These are phyloP conservation scores for Agelastica alni DNA, from an alignment of 2,888 invertebrate species.

Conservation along the genomic window DNA sequence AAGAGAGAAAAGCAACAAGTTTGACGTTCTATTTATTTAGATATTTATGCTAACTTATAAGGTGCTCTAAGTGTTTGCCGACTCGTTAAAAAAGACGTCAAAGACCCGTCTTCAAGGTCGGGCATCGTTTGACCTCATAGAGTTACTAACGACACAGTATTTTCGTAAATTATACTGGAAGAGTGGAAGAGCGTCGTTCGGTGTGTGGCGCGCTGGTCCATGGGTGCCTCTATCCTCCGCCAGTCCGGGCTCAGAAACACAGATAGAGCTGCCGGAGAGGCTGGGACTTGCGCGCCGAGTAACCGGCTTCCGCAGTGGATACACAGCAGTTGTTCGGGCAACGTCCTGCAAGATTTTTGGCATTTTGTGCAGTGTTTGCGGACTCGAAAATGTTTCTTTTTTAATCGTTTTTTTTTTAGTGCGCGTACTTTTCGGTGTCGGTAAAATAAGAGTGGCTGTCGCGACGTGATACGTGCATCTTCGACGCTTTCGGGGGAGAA, in stretches of 20 bases:
- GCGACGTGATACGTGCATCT: background rate
- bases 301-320: slow-evolving; percentile 54
- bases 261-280: slow-evolving; percentile 52
- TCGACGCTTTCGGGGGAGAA: background rate
- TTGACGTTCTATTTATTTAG: too few relatives aligned
- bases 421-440: background rate
- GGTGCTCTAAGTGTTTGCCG: too few relatives aligned
- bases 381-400: slow-evolving; percentile 12
- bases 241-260: slow-evolving; percentile 47
- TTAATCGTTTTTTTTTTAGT: background rate
- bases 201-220: slow-evolving; percentile 9
- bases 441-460: slow-evolving; percentile 2
- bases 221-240: slow-evolving; percentile 6
- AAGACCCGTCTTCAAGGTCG: slow-evolving; percentile 18
- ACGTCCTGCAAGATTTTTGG: slow-evolving; percentile 42
- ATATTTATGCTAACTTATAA: too few relatives aligned
- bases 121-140: slow-evolving; percentile 16
- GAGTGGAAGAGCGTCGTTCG: slow-evolving; percentile 17
- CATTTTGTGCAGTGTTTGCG: slow-evolving; percentile 30
- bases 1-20: too few relatives aligned
- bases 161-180: slow-evolving; percentile 1
- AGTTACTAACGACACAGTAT: slow-evolving; percentile 5
- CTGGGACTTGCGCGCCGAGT: slow-evolving; percentile 52
- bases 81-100: slow-evolving; percentile 14
- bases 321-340: slow-evolving; percentile 53